Evolutionary conservation across 2,797 vertebrate genomes (phyloP), one percentile per base, ranked within the genome.

Genomic region (Spinus pinus): DNA sequence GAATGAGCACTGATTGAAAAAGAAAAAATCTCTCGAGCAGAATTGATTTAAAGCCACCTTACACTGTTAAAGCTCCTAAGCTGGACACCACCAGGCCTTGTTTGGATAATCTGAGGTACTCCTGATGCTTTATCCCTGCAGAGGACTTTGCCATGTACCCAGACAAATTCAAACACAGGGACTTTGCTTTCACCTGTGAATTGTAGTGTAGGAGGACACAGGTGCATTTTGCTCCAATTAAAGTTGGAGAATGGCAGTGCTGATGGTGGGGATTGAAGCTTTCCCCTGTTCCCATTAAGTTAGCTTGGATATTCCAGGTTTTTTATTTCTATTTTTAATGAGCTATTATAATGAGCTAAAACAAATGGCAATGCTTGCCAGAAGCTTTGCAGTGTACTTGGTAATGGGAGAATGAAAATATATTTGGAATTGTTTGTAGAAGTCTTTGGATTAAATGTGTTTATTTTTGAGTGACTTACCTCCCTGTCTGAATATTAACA

Each of bases 371-470:
- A 1, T 56, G 54, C 78, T 72, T 81, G 64, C 70, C 50, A 81
- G 58, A 19, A 90, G 33, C 83, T 90, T 93, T 49, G 71, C 75
- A 37, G 23, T 58, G 31, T 39, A 46, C 24, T 94, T 87, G 23
- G 61, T 92, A 88, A 88, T 80, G 73, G 93, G 60, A 73, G 60
- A 78, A 80, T 81, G 65, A 61, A 70, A 61, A 65, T 39, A 53
- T 60, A 53, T 58, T 82, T 82, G 65, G 57, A 42, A 35, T 88
- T 74, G 33, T 7, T 91, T 91, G 56, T 74, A 71, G 44, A 82
- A 85, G 53, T 19, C 35, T 35, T 77, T 90, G 81, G 37, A 62
- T 54, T 64, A 62, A 75, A 58, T 21, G 21, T 80, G 77, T 91
- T 71, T 75, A 4, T 70, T 83, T 94, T 69, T 20, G 23, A 61